phyloP scores from a whole-genome alignment of 1,140 invertebrate genomes.

The Drosophila eugracilis region DNA sequence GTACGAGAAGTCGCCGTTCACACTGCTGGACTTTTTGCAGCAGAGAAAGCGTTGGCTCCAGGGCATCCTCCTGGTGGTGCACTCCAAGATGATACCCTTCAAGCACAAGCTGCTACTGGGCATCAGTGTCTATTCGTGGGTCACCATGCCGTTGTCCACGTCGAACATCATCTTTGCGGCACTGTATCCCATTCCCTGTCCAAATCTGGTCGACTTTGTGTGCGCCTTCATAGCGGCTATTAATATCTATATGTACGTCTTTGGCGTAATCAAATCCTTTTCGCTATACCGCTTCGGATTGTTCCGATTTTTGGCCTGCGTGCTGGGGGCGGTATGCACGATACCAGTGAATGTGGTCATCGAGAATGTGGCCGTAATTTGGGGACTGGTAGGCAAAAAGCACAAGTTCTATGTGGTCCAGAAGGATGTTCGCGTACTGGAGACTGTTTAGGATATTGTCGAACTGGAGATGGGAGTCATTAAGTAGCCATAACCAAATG shows the following conservation, averaged over 20 bases:
- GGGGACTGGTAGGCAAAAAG: conserved; percentile 96
- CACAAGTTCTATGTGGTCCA: conserved; percentile 98
- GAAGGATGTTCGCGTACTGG: conserved; percentile 90
- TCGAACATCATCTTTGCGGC: conserved; percentile 94
- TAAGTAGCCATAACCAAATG: conserved; percentile 27
- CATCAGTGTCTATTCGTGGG: conserved; percentile 97
- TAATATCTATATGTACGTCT: conserved; percentile 98
- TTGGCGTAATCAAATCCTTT: conserved; percentile 98
- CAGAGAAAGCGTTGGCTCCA: conserved; percentile 98
- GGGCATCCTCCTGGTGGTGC: conserved; percentile 97
- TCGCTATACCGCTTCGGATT: conserved; percentile 94
- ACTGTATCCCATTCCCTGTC: conserved; percentile 94
- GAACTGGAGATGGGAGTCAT: conserved; percentile 10
- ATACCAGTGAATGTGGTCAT: conserved; percentile 97
- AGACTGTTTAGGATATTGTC: conserved; percentile 63
- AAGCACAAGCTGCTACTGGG: conserved; percentile 93
- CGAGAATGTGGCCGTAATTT: conserved; percentile 97
- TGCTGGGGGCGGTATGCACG: conserved; percentile 93
- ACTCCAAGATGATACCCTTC: conserved; percentile 93
- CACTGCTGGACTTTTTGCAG: conserved; percentile 96
- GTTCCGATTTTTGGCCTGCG: conserved; percentile 91
- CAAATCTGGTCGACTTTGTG: conserved; percentile 92
- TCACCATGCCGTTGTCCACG: conserved; percentile 96
- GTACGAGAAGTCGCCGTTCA: conserved; percentile 99
- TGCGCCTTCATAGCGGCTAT: conserved; percentile 96